Conservation (phyloP, 2,113 vertebrate species). For the Plestiodon gilberti region DNA sequence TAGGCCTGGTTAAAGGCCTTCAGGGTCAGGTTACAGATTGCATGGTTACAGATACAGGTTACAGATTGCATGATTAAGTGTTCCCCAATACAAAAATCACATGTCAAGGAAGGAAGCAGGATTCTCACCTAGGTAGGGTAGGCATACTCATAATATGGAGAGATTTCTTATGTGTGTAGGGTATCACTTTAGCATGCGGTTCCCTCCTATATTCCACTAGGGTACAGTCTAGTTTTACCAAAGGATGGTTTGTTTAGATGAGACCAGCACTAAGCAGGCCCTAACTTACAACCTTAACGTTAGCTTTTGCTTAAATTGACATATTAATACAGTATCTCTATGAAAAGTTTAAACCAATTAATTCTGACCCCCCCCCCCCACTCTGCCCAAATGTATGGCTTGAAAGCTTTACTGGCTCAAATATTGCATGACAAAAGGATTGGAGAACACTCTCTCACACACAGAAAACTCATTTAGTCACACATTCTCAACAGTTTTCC, state of each 20-base stretch:
- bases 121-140: no score
- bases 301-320: background rate
- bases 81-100: no score
- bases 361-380: no score
- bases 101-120: no score
- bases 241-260: background rate
- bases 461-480: background rate
- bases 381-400: background rate
- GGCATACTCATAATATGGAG: no score
- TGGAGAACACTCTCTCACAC: background rate
- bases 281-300: no score
- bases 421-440: background rate
- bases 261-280: no score
- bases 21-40: no score
- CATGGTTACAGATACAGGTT: no score
- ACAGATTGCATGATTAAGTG: background rate
- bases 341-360: background rate
- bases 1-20: background rate
- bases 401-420: background rate
- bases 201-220: background rate
- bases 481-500: background rate
- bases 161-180: no score
- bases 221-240: background rate
- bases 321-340: background rate
- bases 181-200: no score